Evolutionary conservation across 2,888 invertebrate genomes (phyloP).

Genomic region (Lepeophtheirus nordmannii): DNA sequence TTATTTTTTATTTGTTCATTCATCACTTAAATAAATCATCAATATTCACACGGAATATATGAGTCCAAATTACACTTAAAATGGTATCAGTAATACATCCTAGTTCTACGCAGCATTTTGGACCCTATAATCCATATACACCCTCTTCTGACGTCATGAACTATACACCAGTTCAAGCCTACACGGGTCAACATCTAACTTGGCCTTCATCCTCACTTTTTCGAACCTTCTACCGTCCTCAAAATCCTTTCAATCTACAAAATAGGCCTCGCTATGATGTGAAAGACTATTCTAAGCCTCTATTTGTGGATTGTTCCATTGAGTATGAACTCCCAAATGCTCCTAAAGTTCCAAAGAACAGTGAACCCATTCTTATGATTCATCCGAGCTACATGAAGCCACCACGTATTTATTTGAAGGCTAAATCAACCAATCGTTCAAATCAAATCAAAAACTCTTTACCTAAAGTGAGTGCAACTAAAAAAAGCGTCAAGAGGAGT

Average conservation of each 20-base stretch:
- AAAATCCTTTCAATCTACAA: neutral
- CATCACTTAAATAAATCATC: too few species aligned
- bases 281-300: neutral
- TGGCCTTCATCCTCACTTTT: neutral
- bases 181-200: neutral
- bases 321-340: neutral
- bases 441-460: neutral
- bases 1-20: too few species aligned
- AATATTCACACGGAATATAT: too few species aligned
- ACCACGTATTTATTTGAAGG: neutral
- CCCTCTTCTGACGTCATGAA: neutral
- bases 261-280: neutral
- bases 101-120: slow-evolving; percentile 1
- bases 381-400: neutral
- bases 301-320: neutral
- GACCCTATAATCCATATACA: neutral
- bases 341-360: neutral
- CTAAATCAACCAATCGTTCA: neutral
- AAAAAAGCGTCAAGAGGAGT: too few species aligned
- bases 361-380: slow-evolving; percentile 1
- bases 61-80: too few species aligned
- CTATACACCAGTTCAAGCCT: neutral
- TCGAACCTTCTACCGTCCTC: neutral
- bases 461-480: too few species aligned
- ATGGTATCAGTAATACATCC: neutral